Percentiles rank a stretch among this genome's conserved stretches.
phyloP scores from a whole-genome alignment of 2,113 vertebrate species.

The Brachyistius frenatus region DNA sequence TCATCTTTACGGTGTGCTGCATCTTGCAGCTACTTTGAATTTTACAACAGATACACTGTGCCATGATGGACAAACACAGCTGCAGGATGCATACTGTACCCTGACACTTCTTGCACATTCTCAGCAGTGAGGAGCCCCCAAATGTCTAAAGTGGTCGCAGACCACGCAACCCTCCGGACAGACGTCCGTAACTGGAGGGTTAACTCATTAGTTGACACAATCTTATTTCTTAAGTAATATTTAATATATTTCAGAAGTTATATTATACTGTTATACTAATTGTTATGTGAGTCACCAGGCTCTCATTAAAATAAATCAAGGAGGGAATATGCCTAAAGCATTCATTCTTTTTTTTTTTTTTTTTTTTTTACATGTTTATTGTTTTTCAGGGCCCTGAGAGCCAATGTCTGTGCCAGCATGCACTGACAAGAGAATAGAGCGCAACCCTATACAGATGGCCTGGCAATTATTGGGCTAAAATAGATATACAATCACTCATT shows the following conservation, averaged over 20 bases:
- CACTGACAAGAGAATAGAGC: conserved; percentile 31
- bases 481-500: conserved; percentile 43
- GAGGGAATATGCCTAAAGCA: conserved; percentile 11
- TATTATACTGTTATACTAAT: conserved; percentile 8
- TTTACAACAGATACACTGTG: conserved; percentile 29
- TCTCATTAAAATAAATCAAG: conserved; percentile 33
- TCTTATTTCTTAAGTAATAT: conserved; percentile 1
- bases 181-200: conserved; percentile 5
- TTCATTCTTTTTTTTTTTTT: conserved; percentile 17
- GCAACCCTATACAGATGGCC: conserved; percentile 32
- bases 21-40: conserved; percentile 32
- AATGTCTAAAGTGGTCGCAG: conserved; percentile 6
- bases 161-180: not conserved
- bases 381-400: conserved; percentile 30
- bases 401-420: conserved; percentile 1
- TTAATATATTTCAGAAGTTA: conserved; percentile 1
- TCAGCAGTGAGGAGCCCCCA: not conserved
- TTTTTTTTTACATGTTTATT: conserved; percentile 35
- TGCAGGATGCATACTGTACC: conserved; percentile 9
- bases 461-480: conserved; percentile 34
- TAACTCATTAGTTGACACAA: not conserved
- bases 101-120: not conserved
- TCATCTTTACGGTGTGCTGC: conserved; percentile 38
- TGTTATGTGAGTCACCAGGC: conserved; percentile 4
- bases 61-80: conserved; percentile 28